A percentile compares a stretch with the other conserved stretches of the same genome.
These are phyloP conservation scores for Lycia hirtaria DNA, from an alignment of 2,888 invertebrate genomes.

Conservation along the genomic window DNA sequence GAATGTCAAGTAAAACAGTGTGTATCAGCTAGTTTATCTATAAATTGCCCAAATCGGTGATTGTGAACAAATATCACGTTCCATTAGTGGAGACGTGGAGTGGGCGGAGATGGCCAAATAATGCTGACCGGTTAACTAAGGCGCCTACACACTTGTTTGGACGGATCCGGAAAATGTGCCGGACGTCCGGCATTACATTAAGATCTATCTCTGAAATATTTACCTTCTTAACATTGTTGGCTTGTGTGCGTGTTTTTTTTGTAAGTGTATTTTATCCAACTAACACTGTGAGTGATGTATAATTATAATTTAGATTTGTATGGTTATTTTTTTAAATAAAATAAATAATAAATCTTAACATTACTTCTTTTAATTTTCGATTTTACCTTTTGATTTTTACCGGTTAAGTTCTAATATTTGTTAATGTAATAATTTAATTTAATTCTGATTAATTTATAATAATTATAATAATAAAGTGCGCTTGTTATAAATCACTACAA, in stretches of 20 bases:
- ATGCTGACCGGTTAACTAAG: slow-evolving; percentile 12
- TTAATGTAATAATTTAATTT: no score
- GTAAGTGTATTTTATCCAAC: not conserved
- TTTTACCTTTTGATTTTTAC: no score
- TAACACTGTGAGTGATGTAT: no score
- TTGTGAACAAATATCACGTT: slow-evolving; percentile 21
- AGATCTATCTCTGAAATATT: not conserved
- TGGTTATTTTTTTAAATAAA: no score
- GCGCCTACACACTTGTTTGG: slow-evolving; percentile 9
- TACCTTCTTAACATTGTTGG: not conserved
- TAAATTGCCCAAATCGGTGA: slow-evolving; percentile 18
- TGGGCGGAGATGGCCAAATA: slow-evolving; percentile 22
- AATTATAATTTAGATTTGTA: no score
- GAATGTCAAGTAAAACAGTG: not conserved
- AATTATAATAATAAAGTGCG: no score
- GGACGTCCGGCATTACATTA: not conserved
- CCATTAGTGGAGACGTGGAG: slow-evolving; percentile 21
- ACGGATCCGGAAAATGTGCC: not conserved
- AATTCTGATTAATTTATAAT: no score
- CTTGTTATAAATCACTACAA: no score
- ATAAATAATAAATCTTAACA: no score
- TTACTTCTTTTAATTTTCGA: no score
- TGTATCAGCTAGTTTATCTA: not conserved
- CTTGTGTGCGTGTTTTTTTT: not conserved
- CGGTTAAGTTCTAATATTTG: no score